phyloP scores from a whole-genome alignment of 2,888 invertebrate genomes.

The Opisthograptis luteolata region DNA sequence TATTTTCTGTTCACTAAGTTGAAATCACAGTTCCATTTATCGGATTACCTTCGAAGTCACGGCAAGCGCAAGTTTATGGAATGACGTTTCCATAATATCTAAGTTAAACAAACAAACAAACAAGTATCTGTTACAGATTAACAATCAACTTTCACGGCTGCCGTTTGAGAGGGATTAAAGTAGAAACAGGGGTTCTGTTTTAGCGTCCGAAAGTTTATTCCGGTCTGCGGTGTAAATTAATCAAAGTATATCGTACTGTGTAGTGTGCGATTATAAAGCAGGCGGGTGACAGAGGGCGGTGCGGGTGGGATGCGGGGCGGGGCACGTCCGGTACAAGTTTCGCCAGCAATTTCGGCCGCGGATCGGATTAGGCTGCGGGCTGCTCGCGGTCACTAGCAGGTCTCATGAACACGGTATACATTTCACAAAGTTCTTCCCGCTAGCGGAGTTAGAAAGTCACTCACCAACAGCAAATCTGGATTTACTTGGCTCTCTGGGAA shows the following conservation, averaged over 20 bases:
- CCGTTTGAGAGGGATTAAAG: conserved; percentile 63
- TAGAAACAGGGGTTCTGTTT: conserved; percentile 73
- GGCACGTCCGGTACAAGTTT: conserved; percentile 67
- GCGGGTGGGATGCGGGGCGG: conserved; percentile 25
- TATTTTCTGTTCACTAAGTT: conserved; percentile 45
- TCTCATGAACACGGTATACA: conserved; percentile 79
- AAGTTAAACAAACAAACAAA: conserved; percentile 50
- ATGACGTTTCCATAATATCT: conserved; percentile 52
- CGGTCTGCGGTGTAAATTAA: conserved; percentile 76
- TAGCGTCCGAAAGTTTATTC: conserved; percentile 72
- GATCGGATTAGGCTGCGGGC: conserved; percentile 74
- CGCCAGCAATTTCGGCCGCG: conserved; percentile 66
- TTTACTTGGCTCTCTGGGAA: conserved; percentile 71
- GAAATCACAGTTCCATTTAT: conserved; percentile 54
- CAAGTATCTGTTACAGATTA: conserved; percentile 63
- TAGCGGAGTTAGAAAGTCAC: conserved; percentile 80
- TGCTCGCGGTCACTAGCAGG: conserved; percentile 75
- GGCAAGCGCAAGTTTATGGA: conserved; percentile 48
- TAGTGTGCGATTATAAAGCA: conserved; percentile 72
- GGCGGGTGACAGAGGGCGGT: conserved; percentile 48
- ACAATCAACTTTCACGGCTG: conserved; percentile 66
- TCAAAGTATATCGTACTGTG: conserved; percentile 71
- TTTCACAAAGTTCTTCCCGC: conserved; percentile 78
- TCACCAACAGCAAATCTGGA: conserved; percentile 78
- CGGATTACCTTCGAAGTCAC: conserved; percentile 50